phyloP scores from a whole-genome alignment of 1,140 invertebrate genomes.

The Campoletis sonorensis region DNA sequence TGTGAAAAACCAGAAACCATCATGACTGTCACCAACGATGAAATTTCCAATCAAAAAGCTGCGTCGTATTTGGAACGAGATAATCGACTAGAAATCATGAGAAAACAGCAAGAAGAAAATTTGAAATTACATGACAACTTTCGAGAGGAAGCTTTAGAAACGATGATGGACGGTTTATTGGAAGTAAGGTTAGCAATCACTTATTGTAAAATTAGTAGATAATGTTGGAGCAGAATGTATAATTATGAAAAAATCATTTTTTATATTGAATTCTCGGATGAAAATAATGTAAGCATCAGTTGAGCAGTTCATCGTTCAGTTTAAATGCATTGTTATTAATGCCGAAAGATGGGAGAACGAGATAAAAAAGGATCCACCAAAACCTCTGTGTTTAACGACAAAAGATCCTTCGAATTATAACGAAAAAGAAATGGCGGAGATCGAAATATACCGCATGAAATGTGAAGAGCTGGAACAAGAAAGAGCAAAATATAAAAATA shows the following conservation, averaged over 20 bases:
- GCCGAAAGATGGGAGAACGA: slow-evolving; percentile 80
- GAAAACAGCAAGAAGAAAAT: slow-evolving; percentile 74
- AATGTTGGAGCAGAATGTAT: background rate
- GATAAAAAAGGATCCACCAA: slow-evolving; percentile 81
- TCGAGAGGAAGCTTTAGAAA: slow-evolving; percentile 78
- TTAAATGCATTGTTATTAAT: slow-evolving; percentile 1
- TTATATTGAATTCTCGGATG: too few species aligned
- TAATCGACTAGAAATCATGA: slow-evolving; percentile 67
- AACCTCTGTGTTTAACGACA: slow-evolving; percentile 80
- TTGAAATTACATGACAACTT: slow-evolving; percentile 77
- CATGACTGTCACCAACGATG: slow-evolving; percentile 63
- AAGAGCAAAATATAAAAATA: slow-evolving; percentile 79
- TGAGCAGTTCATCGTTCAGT: background rate
- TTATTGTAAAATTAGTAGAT: slow-evolving; percentile 1
- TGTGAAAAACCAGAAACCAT: slow-evolving; percentile 59
- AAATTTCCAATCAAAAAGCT: slow-evolving; percentile 65
- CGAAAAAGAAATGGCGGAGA: slow-evolving; percentile 77
- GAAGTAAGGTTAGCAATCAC: slow-evolving; percentile 75
- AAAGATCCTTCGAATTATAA: slow-evolving; percentile 79
- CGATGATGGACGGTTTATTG: slow-evolving; percentile 85
- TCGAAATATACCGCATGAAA: slow-evolving; percentile 80
- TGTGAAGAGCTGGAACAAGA: slow-evolving; percentile 76
- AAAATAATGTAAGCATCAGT: too few species aligned
- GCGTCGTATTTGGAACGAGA: slow-evolving; percentile 62
- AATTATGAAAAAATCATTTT: too few species aligned